These are phyloP conservation scores for Magallana ariakensis DNA, from an alignment of 1,140 invertebrate genomes.

Conservation along the genomic window DNA sequence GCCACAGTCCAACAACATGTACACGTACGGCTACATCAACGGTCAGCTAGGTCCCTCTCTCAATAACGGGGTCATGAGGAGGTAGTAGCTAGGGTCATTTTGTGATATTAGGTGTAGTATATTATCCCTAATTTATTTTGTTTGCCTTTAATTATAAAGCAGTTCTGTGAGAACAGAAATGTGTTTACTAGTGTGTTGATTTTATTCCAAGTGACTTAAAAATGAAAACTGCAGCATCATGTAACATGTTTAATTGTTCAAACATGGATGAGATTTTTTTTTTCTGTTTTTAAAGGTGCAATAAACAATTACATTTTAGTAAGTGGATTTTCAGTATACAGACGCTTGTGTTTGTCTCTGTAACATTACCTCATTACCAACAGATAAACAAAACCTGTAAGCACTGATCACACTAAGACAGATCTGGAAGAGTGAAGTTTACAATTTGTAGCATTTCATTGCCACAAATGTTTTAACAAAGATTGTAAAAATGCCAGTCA, in stretches of 20 bases:
- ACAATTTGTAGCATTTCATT: no score
- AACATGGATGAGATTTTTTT: conserved; percentile 19
- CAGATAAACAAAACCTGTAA: no score
- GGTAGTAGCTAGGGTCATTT: conserved; percentile 47
- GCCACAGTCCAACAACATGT: conserved; percentile 86
- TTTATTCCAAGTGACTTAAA: conserved; percentile 29
- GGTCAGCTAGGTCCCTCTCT: conserved; percentile 83
- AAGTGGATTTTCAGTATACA: no score
- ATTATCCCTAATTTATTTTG: conserved; percentile 30
- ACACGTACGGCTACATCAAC: conserved; percentile 89
- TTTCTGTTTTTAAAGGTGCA: conserved; percentile 21
- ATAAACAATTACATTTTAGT: neutral
- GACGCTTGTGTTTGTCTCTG: no score
- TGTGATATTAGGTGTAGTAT: conserved; percentile 36
- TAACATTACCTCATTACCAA: no score
- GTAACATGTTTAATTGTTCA: conserved; percentile 1
- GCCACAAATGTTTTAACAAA: no score
- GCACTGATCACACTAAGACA: no score
- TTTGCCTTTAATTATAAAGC: conserved; percentile 17
- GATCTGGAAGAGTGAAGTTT: no score
- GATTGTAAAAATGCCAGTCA: no score
- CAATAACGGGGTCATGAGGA: conserved; percentile 78
- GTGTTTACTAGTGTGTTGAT: neutral
- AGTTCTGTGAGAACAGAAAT: conserved; percentile 10
- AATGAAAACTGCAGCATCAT: conserved; percentile 14